A percentile compares a stretch with the other conserved stretches of the same genome.
Conservation (phyloP, 2,888 invertebrate species). For the Dilophus febrilis region DNA sequence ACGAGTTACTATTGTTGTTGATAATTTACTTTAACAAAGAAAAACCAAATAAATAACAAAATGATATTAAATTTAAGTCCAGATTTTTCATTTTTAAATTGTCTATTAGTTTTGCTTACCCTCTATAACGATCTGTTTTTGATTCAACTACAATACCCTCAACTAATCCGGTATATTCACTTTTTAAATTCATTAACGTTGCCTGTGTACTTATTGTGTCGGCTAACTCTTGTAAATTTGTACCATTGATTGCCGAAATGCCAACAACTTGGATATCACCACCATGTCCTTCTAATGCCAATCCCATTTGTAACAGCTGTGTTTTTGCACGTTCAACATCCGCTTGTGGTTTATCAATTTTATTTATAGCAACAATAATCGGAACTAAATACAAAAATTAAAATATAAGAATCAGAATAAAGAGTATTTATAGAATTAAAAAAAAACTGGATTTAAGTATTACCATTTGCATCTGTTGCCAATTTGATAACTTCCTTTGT, state of each 20-base stretch:
- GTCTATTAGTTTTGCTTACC: constrained; percentile 33
- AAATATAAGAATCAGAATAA: neutral
- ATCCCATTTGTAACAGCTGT: constrained; percentile 57
- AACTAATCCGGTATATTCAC: constrained; percentile 65
- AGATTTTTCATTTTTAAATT: too few relatives aligned
- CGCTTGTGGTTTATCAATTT: constrained; percentile 84
- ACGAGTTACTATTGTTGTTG: constrained; percentile 67
- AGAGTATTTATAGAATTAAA: neutral
- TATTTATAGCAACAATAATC: constrained; percentile 93
- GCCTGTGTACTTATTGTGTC: constrained; percentile 73
- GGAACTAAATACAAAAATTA: constrained; percentile 48
- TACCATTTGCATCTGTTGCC: constrained; percentile 61
- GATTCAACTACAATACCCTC: constrained; percentile 89
- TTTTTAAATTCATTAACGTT: constrained; percentile 72
- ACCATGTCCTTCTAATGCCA: constrained; percentile 72
- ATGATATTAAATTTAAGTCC: neutral
- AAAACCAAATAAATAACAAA: neutral
- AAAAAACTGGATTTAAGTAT: constrained; percentile 7
- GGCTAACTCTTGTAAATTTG: constrained; percentile 57
- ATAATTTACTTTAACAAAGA: constrained; percentile 49
- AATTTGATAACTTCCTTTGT: constrained; percentile 80
- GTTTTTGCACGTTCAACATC: constrained; percentile 63
- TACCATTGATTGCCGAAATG: constrained; percentile 76
- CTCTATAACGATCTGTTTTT: constrained; percentile 45
- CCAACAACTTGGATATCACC: constrained; percentile 85